phyloP scores from a whole-genome alignment of 2,113 vertebrate species.

The Barnardius zonarius region DNA sequence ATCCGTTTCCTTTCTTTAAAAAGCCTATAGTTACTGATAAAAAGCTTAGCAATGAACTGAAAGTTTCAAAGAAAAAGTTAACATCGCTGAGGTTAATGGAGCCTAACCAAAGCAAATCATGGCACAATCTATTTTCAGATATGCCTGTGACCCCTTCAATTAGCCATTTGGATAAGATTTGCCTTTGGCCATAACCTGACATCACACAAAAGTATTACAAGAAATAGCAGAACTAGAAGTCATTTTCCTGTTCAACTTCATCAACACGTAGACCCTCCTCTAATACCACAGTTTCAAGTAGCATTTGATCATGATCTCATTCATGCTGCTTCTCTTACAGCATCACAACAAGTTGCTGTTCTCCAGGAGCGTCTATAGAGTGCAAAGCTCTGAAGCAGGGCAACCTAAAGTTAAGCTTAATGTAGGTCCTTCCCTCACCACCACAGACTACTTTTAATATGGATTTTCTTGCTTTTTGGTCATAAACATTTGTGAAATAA shows the following conservation, averaged over 20 bases:
- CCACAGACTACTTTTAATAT: no score
- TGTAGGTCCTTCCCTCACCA: neutral
- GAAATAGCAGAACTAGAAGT: neutral
- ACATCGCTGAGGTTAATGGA: neutral
- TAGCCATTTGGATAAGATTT: neutral
- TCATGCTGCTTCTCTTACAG: neutral
- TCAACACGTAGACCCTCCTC: neutral
- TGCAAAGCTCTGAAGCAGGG: neutral
- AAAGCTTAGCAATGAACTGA: neutral
- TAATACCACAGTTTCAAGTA: neutral
- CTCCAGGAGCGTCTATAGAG: no score
- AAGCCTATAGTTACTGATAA: accelerated
- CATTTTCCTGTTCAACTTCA: neutral
- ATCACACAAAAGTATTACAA: neutral
- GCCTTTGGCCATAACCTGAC: neutral
- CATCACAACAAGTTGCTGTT: neutral
- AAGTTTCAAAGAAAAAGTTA: neutral
- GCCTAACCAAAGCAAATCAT: neutral
- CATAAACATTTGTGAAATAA: neutral
- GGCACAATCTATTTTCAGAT: neutral
- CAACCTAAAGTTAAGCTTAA: neutral
- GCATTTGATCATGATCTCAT: accelerated
- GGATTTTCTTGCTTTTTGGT: no score
- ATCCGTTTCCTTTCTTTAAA: accelerated
- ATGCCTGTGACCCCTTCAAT: neutral